A percentile compares a stretch with the other conserved stretches of the same genome.
These are phyloP conservation scores for Nomada fucata DNA, from an alignment of 2,888 invertebrate species.

Conservation along the genomic window DNA sequence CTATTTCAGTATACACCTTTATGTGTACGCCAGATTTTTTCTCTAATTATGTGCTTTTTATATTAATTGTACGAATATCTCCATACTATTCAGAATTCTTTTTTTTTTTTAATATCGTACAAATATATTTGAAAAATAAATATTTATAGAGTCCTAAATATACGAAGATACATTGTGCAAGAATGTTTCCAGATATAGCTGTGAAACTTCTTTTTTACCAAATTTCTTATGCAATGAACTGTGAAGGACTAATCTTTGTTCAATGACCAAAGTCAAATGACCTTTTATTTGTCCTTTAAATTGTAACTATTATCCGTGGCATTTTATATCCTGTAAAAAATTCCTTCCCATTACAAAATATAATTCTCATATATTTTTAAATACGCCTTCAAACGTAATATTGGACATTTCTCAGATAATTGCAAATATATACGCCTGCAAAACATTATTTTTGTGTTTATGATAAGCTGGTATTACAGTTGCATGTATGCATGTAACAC, in stretches of 20 bases:
- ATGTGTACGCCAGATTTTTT: slow-evolving; percentile 52
- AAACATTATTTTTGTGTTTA: slow-evolving; percentile 28
- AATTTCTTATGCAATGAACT: slow-evolving; percentile 44
- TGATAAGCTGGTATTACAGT: slow-evolving; percentile 23
- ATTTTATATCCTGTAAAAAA: background rate
- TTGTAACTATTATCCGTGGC: background rate
- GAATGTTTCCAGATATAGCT: slow-evolving; percentile 4
- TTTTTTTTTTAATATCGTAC: background rate
- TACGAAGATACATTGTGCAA: background rate
- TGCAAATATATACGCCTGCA: background rate
- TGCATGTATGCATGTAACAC: slow-evolving; percentile 24
- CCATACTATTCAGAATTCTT: background rate
- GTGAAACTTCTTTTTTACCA: slow-evolving; percentile 4
- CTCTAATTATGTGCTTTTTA: slow-evolving; percentile 41
- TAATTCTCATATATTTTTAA: background rate
- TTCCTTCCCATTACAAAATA: background rate
- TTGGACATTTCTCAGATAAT: background rate
- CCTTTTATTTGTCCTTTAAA: background rate
- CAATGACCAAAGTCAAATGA: background rate
- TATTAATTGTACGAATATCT: background rate
- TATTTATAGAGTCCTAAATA: background rate
- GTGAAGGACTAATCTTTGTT: slow-evolving; percentile 24
- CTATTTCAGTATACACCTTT: slow-evolving; percentile 77
- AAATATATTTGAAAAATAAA: background rate
- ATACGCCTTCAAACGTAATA: background rate